A percentile compares a stretch with the other conserved stretches of the same genome.
These are phyloP conservation scores for Ephialtes manifestator DNA, from an alignment of 2,888 invertebrate species.

Conservation along the genomic window DNA sequence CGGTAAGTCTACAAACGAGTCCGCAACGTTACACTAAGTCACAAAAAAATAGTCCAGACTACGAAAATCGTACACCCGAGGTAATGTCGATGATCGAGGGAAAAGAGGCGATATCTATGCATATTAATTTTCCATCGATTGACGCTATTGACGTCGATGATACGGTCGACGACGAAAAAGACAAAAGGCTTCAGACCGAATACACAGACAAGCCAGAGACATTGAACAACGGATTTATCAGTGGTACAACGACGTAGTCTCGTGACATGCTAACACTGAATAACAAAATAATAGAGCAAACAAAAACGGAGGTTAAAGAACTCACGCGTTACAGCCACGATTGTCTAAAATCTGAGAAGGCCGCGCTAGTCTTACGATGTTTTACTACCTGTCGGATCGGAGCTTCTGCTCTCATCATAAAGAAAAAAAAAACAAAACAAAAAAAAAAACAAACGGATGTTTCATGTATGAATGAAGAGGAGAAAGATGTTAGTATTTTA, in stretches of 20 bases:
- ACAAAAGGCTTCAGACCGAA: constrained; percentile 71
- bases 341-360: constrained; percentile 25
- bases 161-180: constrained; percentile 71
- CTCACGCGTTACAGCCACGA: constrained; percentile 27
- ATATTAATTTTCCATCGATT: constrained; percentile 78
- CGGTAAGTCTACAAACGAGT: constrained; percentile 49
- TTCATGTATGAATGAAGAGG: constrained; percentile 25
- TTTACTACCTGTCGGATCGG: constrained; percentile 50
- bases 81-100: constrained; percentile 72
- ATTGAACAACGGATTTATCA: constrained; percentile 84
- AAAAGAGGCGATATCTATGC: constrained; percentile 73
- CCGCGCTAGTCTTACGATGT: constrained; percentile 65
- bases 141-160: constrained; percentile 76
- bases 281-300: not conserved
- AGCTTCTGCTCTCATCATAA: constrained; percentile 51
- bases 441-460: constrained; percentile 14
- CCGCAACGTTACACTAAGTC: constrained; percentile 60
- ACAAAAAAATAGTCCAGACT: constrained; percentile 78
- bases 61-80: constrained; percentile 83
- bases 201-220: constrained; percentile 79
- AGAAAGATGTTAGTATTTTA: constrained; percentile 66
- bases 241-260: constrained; percentile 81
- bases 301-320: constrained; percentile 32
- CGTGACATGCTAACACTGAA: constrained; percentile 23
- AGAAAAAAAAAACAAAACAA: constrained; percentile 13